Evolutionary conservation across 2,888 invertebrate species (phyloP), one percentile per base, ranked within the genome.

Genomic region (Drosophila austrosaltans): DNA sequence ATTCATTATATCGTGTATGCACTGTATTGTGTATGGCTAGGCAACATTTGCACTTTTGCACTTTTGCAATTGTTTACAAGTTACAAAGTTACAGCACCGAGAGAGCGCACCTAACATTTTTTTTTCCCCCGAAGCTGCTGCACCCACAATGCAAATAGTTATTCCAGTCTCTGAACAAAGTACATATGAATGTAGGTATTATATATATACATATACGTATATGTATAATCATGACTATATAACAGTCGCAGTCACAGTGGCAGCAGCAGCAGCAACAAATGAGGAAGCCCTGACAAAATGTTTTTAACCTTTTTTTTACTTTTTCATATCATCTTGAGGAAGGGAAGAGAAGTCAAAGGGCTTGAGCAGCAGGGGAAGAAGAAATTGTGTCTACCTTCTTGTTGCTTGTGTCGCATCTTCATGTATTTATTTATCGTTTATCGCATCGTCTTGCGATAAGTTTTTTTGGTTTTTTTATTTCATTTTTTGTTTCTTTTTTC

Each of bases 381-480:
- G 48, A 48, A 48, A 48, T 25, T 48, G 39, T 39, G 62, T 61
- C 59, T 61, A 58, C 40, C 65, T 62, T 25, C 66, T 72, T 65
- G 56, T 63, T 73, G 62, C 75, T 62, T 25, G 25, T 48, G 48
- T 39, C 58, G 36, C 58, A 57, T 63, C 42, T 53, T 76, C 70
- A 73, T 75, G 77, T 81, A 85, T 80, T 82, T 88, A 86, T 88
- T 88, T 86, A 88, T 86, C 86, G 87, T 84, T 88, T 88, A 88
- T 84, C 88, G 88, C 85, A 87, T 87, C 85, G 81, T 74, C 36
- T 66, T 75, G 89, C 89, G 86, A 87, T 87, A 87, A 89, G 89
- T 48, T 20, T 48, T 48, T 48, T 40, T 40, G n/a, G 30, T 30
- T 30, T 42, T 42, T 5, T 42, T 16, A 12, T 39, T 39, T 39